Evolutionary conservation across 2,888 invertebrate genomes (phyloP).

Genomic region (Leptinotarsa tumamoca): DNA sequence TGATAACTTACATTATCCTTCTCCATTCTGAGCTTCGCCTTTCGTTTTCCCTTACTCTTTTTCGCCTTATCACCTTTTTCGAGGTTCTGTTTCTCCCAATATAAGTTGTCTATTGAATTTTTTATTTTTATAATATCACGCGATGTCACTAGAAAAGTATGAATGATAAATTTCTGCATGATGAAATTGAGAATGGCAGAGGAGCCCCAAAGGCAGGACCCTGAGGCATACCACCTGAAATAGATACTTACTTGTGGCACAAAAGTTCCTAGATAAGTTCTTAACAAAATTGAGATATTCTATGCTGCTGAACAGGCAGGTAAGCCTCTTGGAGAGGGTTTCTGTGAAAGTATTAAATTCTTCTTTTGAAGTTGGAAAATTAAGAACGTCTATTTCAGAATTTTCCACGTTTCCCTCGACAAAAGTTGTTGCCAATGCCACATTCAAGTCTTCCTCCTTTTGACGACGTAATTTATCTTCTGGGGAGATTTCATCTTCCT

Average conservation of each 20-base stretch:
- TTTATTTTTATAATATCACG: conserved; percentile 88
- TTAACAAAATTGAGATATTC: conserved; percentile 84
- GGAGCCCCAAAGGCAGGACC: not conserved
- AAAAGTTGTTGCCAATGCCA: conserved; percentile 91
- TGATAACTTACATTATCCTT: conserved; percentile 76
- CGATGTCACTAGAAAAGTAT: conserved; percentile 75
- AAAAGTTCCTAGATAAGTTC: conserved; percentile 80
- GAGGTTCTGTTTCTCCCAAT: conserved; percentile 88
- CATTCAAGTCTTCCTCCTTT: conserved; percentile 87
- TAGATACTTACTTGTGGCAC: conserved; percentile 78
- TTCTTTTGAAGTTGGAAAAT: conserved; percentile 77
- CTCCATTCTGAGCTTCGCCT: conserved; percentile 83
- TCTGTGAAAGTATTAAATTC: conserved; percentile 85
- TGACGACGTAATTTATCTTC: conserved; percentile 83
- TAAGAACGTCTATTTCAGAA: conserved; percentile 73
- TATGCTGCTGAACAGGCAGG: conserved; percentile 72
- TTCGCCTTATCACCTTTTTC: conserved; percentile 86
- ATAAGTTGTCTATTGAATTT: conserved; percentile 84
- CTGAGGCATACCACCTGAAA: not conserved
- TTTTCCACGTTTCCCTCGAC: conserved; percentile 66
- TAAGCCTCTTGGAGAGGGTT: conserved; percentile 78
- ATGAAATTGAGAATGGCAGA: too few relatives aligned
- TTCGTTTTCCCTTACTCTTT: conserved; percentile 82
- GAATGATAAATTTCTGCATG: conserved; percentile 10
- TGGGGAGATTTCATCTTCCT: conserved; percentile 76